Percentiles rank a stretch among this genome's conserved stretches.
Evolutionary conservation across 2,113 vertebrate species (phyloP).

Genomic region (human (Homo sapiens)): GRCh38 chr15:88500501-88501000

Average conservation of each 20-base stretch:
- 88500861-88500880: constrained; percentile 1
- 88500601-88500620: constrained; percentile 21
- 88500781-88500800: not conserved
- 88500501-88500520: not conserved
- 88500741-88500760: not conserved
- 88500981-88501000: not conserved
- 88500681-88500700: not conserved
- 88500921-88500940: not conserved
- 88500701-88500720: not conserved
- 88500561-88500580: not conserved
- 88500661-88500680: not conserved
- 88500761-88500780: not conserved
- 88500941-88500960: not conserved
- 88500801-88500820: not conserved
- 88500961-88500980: not conserved
- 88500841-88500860: not conserved
- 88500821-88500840: not conserved
- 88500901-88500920: not conserved
- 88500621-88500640: not conserved
- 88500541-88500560: not conserved
- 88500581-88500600: not conserved
- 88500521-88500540: too few species aligned
- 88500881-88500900: not conserved
- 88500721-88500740: not conserved
- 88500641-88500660: not conserved